Base-by-base conservation (phyloP, 2,797 vertebrate species). In the Nyctibius grandis region DNA sequence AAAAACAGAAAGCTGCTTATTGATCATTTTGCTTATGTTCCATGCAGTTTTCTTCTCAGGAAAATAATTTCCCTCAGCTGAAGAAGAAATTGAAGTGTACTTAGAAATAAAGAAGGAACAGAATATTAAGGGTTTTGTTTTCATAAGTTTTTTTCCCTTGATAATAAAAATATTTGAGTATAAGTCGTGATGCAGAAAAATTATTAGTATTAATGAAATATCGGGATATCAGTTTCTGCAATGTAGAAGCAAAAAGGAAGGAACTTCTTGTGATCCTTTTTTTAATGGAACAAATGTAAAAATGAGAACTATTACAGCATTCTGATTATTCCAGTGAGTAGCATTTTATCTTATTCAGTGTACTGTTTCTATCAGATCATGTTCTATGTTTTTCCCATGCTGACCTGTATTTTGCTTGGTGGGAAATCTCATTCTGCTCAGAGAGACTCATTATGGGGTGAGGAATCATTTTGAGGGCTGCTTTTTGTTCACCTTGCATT, bases 21-120 rank as follows among this genome's bases (percentile, higher is more conserved):
- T 96, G 79, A 82, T 93, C 28, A 92, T 91, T 95, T 92, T 85
- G 23, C 77, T 72, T 77, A 93, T 88, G 82, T 96, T 96, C 74
- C 64, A 93, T 96, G 70, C 69, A 95, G 65, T 96, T 93, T 96
- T 93, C 54, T 96, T 97, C 70, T 94, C 53, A 87, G 74, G 20
- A 74, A 91, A 93, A 93, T 95, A 70, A 92, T 95, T 96, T 95
- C 28, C 45, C 44, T 95, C 74, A 95, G 73, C 79, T 91, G 84
- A 82, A 95, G 79, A 85, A 94, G 89, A 95, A 91, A 92, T 86
- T 91, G 54, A 93, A 92, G 38, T 95, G 64, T 91, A 73, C 85
- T 95, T 95, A 83, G 84, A 94, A 94, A 78, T 75, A 72, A 90
- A 44, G 72, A 85, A 74, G 3, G 18, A 80, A 59, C 25, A 70